A percentile compares a stretch with the other conserved stretches of the same genome.
Conservation (phyloP, 1,140 invertebrate species). For the Cotesia typhae region DNA sequence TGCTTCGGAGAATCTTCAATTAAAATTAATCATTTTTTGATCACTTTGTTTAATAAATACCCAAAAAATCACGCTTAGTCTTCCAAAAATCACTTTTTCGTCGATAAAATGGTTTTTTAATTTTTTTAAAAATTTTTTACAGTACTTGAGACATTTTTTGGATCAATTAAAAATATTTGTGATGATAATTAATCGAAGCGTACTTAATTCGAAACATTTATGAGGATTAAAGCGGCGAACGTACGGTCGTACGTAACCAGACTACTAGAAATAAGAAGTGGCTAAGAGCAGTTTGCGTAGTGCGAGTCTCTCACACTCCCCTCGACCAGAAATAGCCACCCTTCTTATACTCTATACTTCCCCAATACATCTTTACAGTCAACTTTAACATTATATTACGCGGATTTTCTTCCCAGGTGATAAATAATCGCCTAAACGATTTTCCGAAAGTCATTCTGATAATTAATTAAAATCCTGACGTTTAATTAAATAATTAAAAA, state of each 20-base stretch:
- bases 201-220: slow-evolving; percentile 51
- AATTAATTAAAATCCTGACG: too few relatives aligned
- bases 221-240: slow-evolving; percentile 58
- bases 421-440: too few relatives aligned
- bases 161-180: too few relatives aligned
- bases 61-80: too few relatives aligned
- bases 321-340: slow-evolving; percentile 66
- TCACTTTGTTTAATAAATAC: too few relatives aligned
- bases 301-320: slow-evolving; percentile 56
- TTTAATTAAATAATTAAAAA: too few relatives aligned
- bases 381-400: slow-evolving; percentile 21
- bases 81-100: too few relatives aligned
- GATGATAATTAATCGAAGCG: neutral
- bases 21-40: neutral
- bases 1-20: neutral
- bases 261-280: slow-evolving; percentile 61
- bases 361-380: slow-evolving; percentile 57
- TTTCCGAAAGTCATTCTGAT: too few relatives aligned
- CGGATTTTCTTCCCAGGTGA: neutral
- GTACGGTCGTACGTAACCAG: slow-evolving; percentile 46
- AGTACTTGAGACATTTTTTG: too few relatives aligned
- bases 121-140: too few relatives aligned
- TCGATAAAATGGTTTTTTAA: too few relatives aligned
- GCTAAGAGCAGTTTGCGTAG: slow-evolving; percentile 59
- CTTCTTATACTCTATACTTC: slow-evolving; percentile 57